Evolutionary conservation across 2,797 vertebrate species (phyloP), one percentile per base, ranked within the genome.

Genomic region (Podarcis lilfordi): DNA sequence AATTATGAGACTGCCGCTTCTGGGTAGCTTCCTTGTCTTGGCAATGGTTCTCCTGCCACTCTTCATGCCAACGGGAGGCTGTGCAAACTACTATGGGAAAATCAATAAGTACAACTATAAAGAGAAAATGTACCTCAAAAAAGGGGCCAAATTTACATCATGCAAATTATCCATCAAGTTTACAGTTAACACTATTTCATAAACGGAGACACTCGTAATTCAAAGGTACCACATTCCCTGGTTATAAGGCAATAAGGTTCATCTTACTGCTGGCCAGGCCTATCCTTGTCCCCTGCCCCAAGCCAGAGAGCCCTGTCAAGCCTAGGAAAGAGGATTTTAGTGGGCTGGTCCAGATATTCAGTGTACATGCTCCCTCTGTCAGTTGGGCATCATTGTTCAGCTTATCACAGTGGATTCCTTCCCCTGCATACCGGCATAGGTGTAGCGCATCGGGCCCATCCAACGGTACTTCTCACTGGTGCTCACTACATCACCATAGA

Each of bases 391-490:
- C 23, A 40, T 23, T 21, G 23, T 35, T 15, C 11, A n/a, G 5
- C 27, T 68, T 8, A 29, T 40, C 40, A 27, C 25, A 23, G 19
- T 21, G 17, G 6, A 1, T 74, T 37, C 43, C 19, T 71, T 11
- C 35, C 19, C 55, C 6, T 13, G 21, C 1, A 11, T 87, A 98
- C 98, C 98, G 89, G 98, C 97, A 79, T 97, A 97, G 93, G 98
- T 97, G 17, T 98, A 98, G 97, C 97, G 93, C 25, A 97, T 89
- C 43, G 98, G 98, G 17, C 98, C 98, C 97, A 98, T 97, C 97
- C 97, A 98, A 80, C 98, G 97, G 45, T 97, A 96, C 78, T 96
- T 97, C 93, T 98, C 97, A 27, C 97, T 98, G 93, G 97, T 96
- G 29, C 93, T 96, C 88, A 98, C 93, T 8, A 98, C 97, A 11